These are phyloP conservation scores for Taphrorychus bicolor DNA, from an alignment of 2,888 invertebrate genomes.

Conservation along the genomic window DNA sequence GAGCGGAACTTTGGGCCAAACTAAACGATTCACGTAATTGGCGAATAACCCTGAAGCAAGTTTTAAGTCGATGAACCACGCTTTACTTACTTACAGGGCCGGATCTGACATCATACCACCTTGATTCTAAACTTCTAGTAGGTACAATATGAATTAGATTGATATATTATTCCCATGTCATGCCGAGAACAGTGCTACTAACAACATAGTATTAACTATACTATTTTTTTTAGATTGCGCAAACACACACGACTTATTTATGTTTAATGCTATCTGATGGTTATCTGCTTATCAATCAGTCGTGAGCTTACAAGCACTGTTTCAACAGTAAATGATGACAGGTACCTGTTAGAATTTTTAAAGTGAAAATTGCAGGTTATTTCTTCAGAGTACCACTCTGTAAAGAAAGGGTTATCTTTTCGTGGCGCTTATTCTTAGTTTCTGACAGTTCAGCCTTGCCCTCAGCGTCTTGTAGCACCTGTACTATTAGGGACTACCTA, in stretches of 20 bases:
- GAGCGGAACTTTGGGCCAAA: constrained; percentile 38
- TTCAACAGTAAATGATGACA: too few species aligned
- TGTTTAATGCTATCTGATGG: too few species aligned
- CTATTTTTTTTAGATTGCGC: too few species aligned
- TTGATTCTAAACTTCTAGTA: not conserved
- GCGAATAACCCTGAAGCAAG: constrained; percentile 42
- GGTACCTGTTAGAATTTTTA: too few species aligned
- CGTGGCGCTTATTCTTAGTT: constrained; percentile 37
- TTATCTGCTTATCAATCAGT: too few species aligned
- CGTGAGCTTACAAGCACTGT: too few species aligned
- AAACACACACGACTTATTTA: too few species aligned
- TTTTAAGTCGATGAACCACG: constrained; percentile 41
- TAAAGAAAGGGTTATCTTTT: constrained; percentile 27
- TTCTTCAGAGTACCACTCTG: constrained; percentile 11
- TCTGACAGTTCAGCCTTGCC: constrained; percentile 40
- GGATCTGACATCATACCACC: constrained; percentile 5
- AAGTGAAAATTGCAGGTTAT: not conserved
- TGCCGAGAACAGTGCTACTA: too few species aligned
- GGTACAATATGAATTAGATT: too few species aligned
- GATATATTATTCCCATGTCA: too few species aligned
- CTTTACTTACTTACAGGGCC: constrained; percentile 31
- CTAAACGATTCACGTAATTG: constrained; percentile 41
- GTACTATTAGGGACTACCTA: constrained; percentile 22
- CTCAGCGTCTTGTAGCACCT: constrained; percentile 41
- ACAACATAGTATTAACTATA: too few species aligned